Percentiles rank a stretch among this genome's conserved stretches.
phyloP scores from a whole-genome alignment of 2,888 invertebrate species.

The Heliconius ismenius region DNA sequence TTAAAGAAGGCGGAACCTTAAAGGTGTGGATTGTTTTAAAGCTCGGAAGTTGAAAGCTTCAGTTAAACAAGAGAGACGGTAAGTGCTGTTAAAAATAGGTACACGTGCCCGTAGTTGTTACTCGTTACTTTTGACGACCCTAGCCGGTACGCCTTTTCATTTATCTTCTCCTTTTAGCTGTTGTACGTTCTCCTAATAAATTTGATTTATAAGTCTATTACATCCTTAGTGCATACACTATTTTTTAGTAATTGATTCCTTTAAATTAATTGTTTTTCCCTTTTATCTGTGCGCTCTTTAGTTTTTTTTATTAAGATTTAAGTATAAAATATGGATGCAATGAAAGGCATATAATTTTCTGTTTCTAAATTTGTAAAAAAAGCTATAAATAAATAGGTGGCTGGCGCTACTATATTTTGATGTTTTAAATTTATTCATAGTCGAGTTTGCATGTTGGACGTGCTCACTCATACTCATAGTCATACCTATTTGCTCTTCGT shows the following conservation, averaged over 20 bases:
- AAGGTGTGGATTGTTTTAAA: constrained; percentile 47
- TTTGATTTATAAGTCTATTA: background rate
- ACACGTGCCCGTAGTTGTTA: constrained; percentile 55
- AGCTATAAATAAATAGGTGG: constrained; percentile 50
- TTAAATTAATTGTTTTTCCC: background rate
- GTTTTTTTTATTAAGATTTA: background rate
- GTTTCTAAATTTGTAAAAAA: background rate
- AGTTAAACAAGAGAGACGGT: constrained; percentile 47
- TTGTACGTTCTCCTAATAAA: constrained; percentile 42
- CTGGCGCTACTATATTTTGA: constrained; percentile 62
- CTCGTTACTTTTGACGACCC: constrained; percentile 48
- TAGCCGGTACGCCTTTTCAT: constrained; percentile 56
- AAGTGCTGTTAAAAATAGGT: constrained; percentile 60
- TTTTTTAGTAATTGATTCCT: background rate
- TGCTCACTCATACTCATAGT: constrained; percentile 62
- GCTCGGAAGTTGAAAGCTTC: constrained; percentile 47
- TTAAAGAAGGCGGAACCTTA: constrained; percentile 43
- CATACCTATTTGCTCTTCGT: constrained; percentile 65
- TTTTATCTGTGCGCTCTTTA: background rate
- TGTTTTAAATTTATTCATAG: constrained; percentile 64
- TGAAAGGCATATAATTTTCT: too few species aligned
- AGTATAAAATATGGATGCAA: background rate
- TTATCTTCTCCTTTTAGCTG: constrained; percentile 44
- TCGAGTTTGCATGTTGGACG: constrained; percentile 64
- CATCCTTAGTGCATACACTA: background rate